These are phyloP conservation scores for Tetraneura akinire DNA, from an alignment of 1,140 invertebrate genomes.

Conservation along the genomic window DNA sequence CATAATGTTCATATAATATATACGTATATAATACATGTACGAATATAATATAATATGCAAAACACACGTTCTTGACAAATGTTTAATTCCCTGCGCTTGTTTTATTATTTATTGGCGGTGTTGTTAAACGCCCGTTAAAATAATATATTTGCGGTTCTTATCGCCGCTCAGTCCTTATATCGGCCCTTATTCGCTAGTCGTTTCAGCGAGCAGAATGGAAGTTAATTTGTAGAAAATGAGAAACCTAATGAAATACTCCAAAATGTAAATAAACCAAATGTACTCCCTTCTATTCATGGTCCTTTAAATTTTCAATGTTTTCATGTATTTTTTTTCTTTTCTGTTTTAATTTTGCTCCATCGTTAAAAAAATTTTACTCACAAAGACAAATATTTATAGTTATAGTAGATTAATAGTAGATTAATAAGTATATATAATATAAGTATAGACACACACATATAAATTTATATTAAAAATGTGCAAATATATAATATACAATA, in stretches of 20 bases:
- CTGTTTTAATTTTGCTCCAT: not conserved
- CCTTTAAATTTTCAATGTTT: not conserved
- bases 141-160: constrained; percentile 22
- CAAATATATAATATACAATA: too few species aligned
- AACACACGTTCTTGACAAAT: constrained; percentile 45
- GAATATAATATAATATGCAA: constrained; percentile 6
- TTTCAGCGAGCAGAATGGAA: not conserved
- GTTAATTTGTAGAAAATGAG: constrained; percentile 44
- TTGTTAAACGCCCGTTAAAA: not conserved
- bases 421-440: too few species aligned
- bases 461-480: too few species aligned
- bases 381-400: not conserved
- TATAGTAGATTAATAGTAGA: not conserved
- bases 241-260: constrained; percentile 30
- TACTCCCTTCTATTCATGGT: not conserved
- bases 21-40: not conserved
- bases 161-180: not conserved
- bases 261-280: too few species aligned
- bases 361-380: not conserved
- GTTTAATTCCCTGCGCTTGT: constrained; percentile 29
- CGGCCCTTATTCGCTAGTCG: not conserved
- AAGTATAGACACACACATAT: too few species aligned
- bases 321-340: not conserved
- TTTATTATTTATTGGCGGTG: constrained; percentile 18
- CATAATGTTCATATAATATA: not conserved